A percentile compares a stretch with the other conserved stretches of the same genome.
phyloP scores from a whole-genome alignment of 2,113 vertebrate genomes.

The Chionodraco myersi region DNA sequence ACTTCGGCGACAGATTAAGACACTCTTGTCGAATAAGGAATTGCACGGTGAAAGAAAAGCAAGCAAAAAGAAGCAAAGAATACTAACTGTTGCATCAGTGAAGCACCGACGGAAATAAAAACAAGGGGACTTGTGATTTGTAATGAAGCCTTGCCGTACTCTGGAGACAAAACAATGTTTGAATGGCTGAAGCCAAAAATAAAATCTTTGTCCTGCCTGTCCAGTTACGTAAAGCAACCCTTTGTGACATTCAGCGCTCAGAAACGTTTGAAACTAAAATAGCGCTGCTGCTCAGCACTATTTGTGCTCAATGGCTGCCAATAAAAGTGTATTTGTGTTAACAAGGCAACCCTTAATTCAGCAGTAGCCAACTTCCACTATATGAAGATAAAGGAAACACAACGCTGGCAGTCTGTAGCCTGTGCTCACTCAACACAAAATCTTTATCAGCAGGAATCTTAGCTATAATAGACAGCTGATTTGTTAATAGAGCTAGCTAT shows the following conservation, averaged over 20 bases:
- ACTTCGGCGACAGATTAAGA: constrained; percentile 6
- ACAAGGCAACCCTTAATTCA: background rate
- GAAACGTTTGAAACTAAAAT: no score
- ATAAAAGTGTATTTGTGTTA: background rate
- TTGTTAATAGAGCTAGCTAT: background rate
- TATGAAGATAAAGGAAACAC: background rate
- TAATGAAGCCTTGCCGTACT: constrained; percentile 2
- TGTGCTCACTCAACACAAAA: background rate
- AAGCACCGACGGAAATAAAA: constrained; percentile 10
- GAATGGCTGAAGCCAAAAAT: background rate
- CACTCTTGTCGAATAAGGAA: background rate
- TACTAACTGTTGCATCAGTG: background rate
- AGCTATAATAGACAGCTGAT: background rate
- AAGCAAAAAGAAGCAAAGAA: background rate
- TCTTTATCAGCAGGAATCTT: background rate
- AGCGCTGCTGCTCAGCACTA: background rate
- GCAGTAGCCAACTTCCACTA: background rate
- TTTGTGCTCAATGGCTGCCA: background rate
- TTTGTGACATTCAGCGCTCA: background rate
- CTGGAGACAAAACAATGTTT: constrained; percentile 3
- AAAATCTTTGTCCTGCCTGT: background rate
- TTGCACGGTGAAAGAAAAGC: constrained; percentile 14
- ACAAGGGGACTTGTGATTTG: background rate
- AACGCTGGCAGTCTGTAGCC: background rate
- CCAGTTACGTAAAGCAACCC: background rate